A percentile compares a stretch with the other conserved stretches of the same genome.
Evolutionary conservation across 2,888 invertebrate species (phyloP).

Genomic region (Cartodere bifasciata): DNA sequence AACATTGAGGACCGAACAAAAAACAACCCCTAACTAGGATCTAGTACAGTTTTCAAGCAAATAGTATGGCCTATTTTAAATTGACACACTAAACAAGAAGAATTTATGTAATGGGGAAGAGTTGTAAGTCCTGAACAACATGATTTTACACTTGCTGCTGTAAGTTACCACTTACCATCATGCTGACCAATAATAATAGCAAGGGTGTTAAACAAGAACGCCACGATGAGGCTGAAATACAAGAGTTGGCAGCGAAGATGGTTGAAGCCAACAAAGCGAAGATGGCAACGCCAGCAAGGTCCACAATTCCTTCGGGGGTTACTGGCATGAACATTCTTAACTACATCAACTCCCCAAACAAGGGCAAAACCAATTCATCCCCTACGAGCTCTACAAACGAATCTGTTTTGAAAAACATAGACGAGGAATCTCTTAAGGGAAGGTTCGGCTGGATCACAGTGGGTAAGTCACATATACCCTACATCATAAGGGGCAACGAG

Average conservation of each 20-base stretch:
- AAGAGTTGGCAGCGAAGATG: conserved; percentile 77
- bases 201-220: conserved; percentile 60
- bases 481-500: conserved; percentile 70
- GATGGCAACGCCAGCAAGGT: conserved; percentile 35
- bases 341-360: conserved; percentile 37
- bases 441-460: conserved; percentile 87
- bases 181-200: too few relatives aligned
- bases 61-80: too few relatives aligned
- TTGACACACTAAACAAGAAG: too few relatives aligned
- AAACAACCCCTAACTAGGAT: not conserved
- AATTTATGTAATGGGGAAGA: too few relatives aligned
- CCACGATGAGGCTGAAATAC: conserved; percentile 78
- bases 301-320: conserved; percentile 26
- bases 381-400: conserved; percentile 32
- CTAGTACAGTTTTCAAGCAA: not conserved
- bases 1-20: conserved; percentile 12
- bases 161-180: too few relatives aligned
- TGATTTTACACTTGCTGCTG: too few relatives aligned
- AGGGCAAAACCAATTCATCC: conserved; percentile 19
- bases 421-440: conserved; percentile 66
- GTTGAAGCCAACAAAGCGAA: conserved; percentile 47
- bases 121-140: too few relatives aligned
- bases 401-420: conserved; percentile 32
- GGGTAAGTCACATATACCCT: conserved; percentile 77
- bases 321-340: conserved; percentile 48